Evolutionary conservation across 2,113 vertebrate genomes (phyloP), one percentile per base, ranked within the genome.

Genomic region (Hylia prasina): DNA sequence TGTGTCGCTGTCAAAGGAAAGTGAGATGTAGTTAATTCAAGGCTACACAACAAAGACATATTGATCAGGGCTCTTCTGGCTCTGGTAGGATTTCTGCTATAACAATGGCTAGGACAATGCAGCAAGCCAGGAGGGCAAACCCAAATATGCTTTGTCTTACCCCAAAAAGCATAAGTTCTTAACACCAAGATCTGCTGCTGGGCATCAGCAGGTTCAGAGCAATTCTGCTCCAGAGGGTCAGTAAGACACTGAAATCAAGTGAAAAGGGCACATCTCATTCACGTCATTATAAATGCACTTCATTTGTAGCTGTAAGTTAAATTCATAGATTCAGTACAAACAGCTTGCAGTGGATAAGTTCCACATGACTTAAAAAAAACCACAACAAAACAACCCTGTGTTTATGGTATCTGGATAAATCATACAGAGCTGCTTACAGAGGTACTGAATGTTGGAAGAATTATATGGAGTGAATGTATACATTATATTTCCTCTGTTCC

Each of bases 1-100:
- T 85, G 83, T 96, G 94, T 97, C 14, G 22, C 93, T 92, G 56
- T 94, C 97, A 96, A 76, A 81, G 69, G 64, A 70, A 81, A 93
- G 93, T 92, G 95, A 97, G 97, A 96, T 88, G 94, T 90, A 82
- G 91, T 97, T 95, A 93, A 94, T 93, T 71, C 37, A 79, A 82
- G 88, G 69, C 94, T 89, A 33, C 60, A 57, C 94, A 87, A 61
- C 89, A 53, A 47, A 96, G 86, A 70, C n/a, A 21, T 81, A 64
- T 80, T 56, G 95, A 88, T 95, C 91, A 83, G 48, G 61, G 70
- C 54, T 90, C 24, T 77, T 72, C 31, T 71, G 81, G 25, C 63
- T 54, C 18, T 58, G 56, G 56, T 24, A n/a, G 87, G 72, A 33
- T 87, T 81, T 93, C 64, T 19, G 22, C 78, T 61, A 40, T 73